These are phyloP conservation scores for Hemaris fuciformis DNA, from an alignment of 2,888 invertebrate species.

Conservation along the genomic window DNA sequence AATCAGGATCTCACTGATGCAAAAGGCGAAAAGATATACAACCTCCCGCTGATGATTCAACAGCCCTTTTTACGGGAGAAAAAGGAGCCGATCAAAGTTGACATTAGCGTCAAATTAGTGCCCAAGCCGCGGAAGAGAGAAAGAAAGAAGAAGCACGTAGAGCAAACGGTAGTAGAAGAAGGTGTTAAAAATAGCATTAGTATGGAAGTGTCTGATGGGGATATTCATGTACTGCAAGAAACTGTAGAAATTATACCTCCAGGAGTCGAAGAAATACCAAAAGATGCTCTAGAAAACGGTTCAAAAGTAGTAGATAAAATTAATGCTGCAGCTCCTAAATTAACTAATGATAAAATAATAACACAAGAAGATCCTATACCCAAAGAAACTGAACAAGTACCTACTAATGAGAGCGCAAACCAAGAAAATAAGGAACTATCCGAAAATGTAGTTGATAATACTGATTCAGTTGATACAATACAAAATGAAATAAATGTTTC, in stretches of 20 bases:
- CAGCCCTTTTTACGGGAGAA: slow-evolving; percentile 83
- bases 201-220: slow-evolving; percentile 68
- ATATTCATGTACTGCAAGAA: slow-evolving; percentile 62
- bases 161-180: slow-evolving; percentile 52
- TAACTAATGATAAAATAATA: slow-evolving; percentile 19
- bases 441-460: not conserved
- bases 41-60: slow-evolving; percentile 79
- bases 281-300: not conserved
- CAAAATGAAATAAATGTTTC: not conserved
- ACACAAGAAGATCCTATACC: not conserved
- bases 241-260: slow-evolving; percentile 54
- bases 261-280: slow-evolving; percentile 24
- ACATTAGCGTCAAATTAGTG: slow-evolving; percentile 88
- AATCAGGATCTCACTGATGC: slow-evolving; percentile 73
- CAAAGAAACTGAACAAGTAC: not conserved
- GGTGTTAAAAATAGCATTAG: slow-evolving; percentile 68
- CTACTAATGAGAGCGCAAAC: not conserved
- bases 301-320: not conserved
- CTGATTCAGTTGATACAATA: not conserved
- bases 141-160: slow-evolving; percentile 59
- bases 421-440: not conserved
- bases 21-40: slow-evolving; percentile 70
- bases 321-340: not conserved
- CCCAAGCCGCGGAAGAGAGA: slow-evolving; percentile 81
- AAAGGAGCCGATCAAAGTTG: slow-evolving; percentile 89